These are phyloP conservation scores for Drosophila persimilis DNA, from an alignment of 1,140 invertebrate species.

Conservation along the genomic window DNA sequence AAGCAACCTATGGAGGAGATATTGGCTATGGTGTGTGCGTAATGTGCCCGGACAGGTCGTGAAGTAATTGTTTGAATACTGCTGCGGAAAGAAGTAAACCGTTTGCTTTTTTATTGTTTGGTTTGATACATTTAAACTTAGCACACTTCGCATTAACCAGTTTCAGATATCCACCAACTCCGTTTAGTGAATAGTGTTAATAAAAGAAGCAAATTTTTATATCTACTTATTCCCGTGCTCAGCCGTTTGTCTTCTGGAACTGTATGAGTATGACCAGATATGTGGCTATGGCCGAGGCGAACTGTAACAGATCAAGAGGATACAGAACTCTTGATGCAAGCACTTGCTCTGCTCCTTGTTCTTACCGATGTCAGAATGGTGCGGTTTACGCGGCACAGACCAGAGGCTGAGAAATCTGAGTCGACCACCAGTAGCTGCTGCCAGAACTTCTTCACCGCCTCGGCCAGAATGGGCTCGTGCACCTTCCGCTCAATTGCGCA, in stretches of 20 bases:
- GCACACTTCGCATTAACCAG: conserved; percentile 40
- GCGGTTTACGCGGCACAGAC: conserved; percentile 86
- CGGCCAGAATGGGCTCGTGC: conserved; percentile 70
- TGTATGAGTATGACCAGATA: conserved; percentile 89
- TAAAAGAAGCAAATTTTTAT: conserved; percentile 64
- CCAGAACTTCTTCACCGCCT: conserved; percentile 86
- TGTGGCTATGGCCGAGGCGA: conserved; percentile 87
- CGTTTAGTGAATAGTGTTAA: conserved; percentile 64
- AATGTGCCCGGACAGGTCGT: neutral
- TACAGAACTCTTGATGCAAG: neutral
- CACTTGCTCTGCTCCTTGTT: neutral
- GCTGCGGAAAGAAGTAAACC: conserved; percentile 7
- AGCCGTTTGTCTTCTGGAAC: conserved; percentile 86
- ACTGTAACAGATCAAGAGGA: conserved; percentile 81
- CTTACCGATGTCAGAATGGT: conserved; percentile 87
- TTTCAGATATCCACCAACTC: conserved; percentile 44
- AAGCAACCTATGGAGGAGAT: conserved; percentile 4
- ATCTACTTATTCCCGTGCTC: conserved; percentile 12
- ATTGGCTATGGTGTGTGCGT: conserved; percentile 1
- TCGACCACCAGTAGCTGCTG: conserved; percentile 86
- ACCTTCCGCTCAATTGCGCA: conserved; percentile 73
- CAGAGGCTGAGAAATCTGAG: conserved; percentile 86
- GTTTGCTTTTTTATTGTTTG: conserved; percentile 45
- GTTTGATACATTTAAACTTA: conserved; percentile 41
- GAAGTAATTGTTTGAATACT: neutral